Base-by-base conservation (phyloP, 2,888 invertebrate genomes). In the Matsumyia berberina region DNA sequence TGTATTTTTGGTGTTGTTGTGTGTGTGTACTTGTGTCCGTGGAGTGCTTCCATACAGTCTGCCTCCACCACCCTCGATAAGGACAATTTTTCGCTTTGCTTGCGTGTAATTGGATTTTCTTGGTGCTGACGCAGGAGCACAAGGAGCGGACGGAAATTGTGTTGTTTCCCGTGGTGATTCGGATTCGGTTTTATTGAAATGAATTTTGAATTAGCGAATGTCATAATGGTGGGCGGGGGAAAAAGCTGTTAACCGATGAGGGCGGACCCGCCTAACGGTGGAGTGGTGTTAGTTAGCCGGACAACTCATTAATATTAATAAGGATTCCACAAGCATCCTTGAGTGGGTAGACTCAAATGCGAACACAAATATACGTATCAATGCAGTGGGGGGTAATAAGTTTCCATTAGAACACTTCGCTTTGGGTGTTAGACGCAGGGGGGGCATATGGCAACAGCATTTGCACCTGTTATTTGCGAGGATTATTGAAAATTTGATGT, bases 251-350 rank as follows among this genome's bases (percentile, higher is more conserved):
- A 39, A 42, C 51, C 31, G 35, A 49, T 15, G 46, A 17, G 24
- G 49, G 17, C n/a, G 51, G 51, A 7, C 31, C 7, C 6, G 8
- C 2, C 12, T 58, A 42, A n/a, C 1, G 33, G 8, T n/a, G 51
- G n/a, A 31, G 12, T 42, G 39, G 44, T 12, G 39, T 44, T 77
- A 67, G 76, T 77, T 67, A 77, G 58, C 33, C 67, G 76, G 67
- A 49, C 76, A 35, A 51, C 67, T 77, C 76, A 77, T 77, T 77
- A 77, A 77, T 77, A 77, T 77, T 77, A 77, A 77, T 77, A 67
- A 77, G 76, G 58, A 60, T 15, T 67, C 24, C 33, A 24, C 51
- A 77, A 67, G 44, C 49, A 55, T 67, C 58, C 67, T 64, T 37
- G 66, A 49, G 39, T 51, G 51, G 42, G 39, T n/a, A 49, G 42